Base-by-base conservation (phyloP, 2,113 vertebrate genomes). In the Hypocryptadius cinnamomeus region DNA sequence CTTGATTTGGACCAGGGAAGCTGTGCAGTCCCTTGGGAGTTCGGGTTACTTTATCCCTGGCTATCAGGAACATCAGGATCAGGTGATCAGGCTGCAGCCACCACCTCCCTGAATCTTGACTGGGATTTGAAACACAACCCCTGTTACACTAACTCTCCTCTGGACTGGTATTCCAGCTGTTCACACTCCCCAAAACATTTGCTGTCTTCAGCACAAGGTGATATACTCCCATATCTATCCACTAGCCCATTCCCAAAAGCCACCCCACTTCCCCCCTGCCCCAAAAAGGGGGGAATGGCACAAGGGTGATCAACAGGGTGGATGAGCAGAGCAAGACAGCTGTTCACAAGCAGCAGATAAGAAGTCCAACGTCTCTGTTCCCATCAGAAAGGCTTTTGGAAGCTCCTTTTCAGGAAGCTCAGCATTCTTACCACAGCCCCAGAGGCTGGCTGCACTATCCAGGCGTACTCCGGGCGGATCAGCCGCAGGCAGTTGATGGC, bases 391-490 rank as follows among this genome's bases (percentile, higher is more conserved):
- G 56, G n/a, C 37, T 70, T 87, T 18, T 33, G 44, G 60, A 72
- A 89, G 70, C 44, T 45, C 28, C 27, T 71, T 40, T 61, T 0
- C 1, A 35, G 54, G 8, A 31, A 90, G 79, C 68, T n/a, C 13
- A 16, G 63, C 3, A 2, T 70, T 39, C 92, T 56, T 97, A 99
- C 99, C 97, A 98, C 97, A 23, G 98, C 97, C 71, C 98, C 99
- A 1, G 98, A 90, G 0, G 98, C 96, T 1, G 99, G 99, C 95
- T 98, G 98, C 54, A 99, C 98, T 40, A 99, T 99, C 99, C 99
- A 99, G 2, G 99, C 99, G 0, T 99, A 99, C n/a, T 99, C 98
- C 0, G 98, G 98, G 12, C 98, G 98, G 95, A 99, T 99, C 82
- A 99, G 96, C 3, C 98, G 98, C 31, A 99, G 97, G 89, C 99